Evolutionary conservation across 2,888 invertebrate species (phyloP).

Genomic region (Amphipyra tragopoginis): DNA sequence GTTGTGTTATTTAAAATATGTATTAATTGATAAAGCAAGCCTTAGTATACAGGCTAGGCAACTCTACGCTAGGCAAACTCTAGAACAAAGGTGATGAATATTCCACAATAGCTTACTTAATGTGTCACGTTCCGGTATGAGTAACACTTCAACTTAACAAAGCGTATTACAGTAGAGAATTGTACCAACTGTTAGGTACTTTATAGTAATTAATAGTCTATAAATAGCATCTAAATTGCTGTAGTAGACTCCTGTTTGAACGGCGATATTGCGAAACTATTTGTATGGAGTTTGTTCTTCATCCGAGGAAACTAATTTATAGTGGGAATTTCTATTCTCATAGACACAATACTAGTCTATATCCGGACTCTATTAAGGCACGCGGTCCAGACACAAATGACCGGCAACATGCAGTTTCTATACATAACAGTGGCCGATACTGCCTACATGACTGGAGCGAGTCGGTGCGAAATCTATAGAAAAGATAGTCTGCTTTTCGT

Average conservation of each 20-base stretch:
- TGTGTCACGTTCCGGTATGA: not conserved
- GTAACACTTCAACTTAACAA: not conserved
- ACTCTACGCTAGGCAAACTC: too few relatives aligned
- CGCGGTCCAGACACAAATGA: too few relatives aligned
- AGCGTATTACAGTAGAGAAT: constrained; percentile 4
- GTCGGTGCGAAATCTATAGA: too few relatives aligned
- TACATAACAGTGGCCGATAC: too few relatives aligned
- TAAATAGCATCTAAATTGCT: constrained; percentile 8
- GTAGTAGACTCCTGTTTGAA: constrained; percentile 3
- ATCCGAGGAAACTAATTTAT: constrained; percentile 4
- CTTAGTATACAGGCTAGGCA: not conserved
- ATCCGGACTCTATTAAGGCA: too few relatives aligned
- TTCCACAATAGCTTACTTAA: not conserved
- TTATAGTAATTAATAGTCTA: constrained; percentile 5
- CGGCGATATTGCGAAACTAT: not conserved
- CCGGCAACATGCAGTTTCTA: too few relatives aligned
- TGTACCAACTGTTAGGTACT: not conserved
- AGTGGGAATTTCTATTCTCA: not conserved
- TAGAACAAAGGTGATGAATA: not conserved
- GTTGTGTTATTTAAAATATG: too few relatives aligned
- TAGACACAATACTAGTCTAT: not conserved
- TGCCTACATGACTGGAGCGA: too few relatives aligned
- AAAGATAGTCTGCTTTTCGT: too few relatives aligned
- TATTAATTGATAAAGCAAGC: too few relatives aligned
- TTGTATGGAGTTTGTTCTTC: not conserved